Evolutionary conservation across 1,140 invertebrate species (phyloP), one percentile per base, ranked within the genome.

Genomic region (Coenobita brevimanus): DNA sequence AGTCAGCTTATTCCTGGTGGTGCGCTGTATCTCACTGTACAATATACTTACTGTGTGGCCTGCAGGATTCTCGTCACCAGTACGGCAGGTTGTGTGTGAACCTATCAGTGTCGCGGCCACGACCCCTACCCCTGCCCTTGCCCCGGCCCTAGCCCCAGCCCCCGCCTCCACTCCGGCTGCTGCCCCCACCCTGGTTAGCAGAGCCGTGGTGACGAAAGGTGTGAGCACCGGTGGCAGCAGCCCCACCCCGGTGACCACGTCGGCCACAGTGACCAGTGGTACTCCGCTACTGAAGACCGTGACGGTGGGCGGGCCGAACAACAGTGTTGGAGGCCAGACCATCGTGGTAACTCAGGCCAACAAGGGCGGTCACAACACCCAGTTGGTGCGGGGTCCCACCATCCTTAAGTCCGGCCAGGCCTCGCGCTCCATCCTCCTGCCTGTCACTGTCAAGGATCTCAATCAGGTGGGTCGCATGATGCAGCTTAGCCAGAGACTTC

Each of bases 381-480:
- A 81, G 27, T 27, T 87, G 85, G 76, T 87, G 6, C 76, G 78
- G 3, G 46, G 85, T 1, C 43, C 75, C 30, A 73, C 85, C 0
- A 10, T 87, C 17, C 76, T 87, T 46, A 87, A 87, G 76, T 71
- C 85, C 15, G 54, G 41, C 38, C 64, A 54, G 62, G 24, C 85
- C 3, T 81, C 85, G 15, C 41, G 85, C 27, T 87, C 85, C 46
- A 87, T 87, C 62, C 85, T 87, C 21, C 76, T 87, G 0, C 85
- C 85, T n/a, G 85, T 87, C 62, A 87, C 85, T 13, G 76, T 87
- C 62, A 87, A 87, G 75, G 85, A 87, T 50, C 64, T 87, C 43
- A 87, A 87, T 33, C 85, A 87, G 85, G 85, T 87, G 4, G 0
- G 85, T 78, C 27, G 2, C 8, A 3, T 4, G 10, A n/a, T 24